Evolutionary conservation across 2,888 invertebrate species (phyloP).

Genomic region (Leptopterna dolabrata): DNA sequence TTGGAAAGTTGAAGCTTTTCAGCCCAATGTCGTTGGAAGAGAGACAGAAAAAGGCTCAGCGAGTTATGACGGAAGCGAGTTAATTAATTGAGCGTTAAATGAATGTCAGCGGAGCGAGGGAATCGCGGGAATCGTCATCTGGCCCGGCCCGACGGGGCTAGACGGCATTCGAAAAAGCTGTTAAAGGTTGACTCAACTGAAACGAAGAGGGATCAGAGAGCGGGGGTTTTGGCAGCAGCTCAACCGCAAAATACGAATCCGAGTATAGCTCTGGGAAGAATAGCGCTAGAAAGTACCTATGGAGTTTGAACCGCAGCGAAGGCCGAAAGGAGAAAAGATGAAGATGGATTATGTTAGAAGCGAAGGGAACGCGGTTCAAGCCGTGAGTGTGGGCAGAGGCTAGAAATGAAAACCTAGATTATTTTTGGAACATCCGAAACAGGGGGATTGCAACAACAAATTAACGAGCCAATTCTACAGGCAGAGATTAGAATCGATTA

Average conservation of each 20-base stretch:
- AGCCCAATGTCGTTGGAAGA: neutral
- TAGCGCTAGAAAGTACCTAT: neutral
- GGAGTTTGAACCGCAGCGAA: neutral
- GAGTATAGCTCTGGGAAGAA: neutral
- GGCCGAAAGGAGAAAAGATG: neutral
- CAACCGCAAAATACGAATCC: conserved; percentile 9
- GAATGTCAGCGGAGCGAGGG: neutral
- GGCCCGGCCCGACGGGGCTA: neutral
- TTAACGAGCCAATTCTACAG: too few relatives aligned
- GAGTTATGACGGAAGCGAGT: conserved; percentile 34
- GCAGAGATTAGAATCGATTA: too few relatives aligned
- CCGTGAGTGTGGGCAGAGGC: neutral
- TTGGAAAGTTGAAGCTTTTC: neutral
- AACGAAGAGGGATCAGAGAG: neutral
- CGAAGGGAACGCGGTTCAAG: neutral
- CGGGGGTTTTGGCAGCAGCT: conserved; percentile 24
- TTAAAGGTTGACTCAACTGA: neutral
- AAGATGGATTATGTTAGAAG: conserved; percentile 4
- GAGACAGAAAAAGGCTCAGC: conserved; percentile 5
- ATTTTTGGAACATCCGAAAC: neutral
- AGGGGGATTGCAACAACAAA: neutral
- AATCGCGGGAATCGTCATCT: neutral
- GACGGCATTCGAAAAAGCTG: neutral
- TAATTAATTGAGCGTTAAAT: conserved; percentile 41
- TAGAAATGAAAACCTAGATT: neutral